These are phyloP conservation scores for Brachionus rotundiformis DNA, from an alignment of 1,140 invertebrate genomes.

Conservation along the genomic window DNA sequence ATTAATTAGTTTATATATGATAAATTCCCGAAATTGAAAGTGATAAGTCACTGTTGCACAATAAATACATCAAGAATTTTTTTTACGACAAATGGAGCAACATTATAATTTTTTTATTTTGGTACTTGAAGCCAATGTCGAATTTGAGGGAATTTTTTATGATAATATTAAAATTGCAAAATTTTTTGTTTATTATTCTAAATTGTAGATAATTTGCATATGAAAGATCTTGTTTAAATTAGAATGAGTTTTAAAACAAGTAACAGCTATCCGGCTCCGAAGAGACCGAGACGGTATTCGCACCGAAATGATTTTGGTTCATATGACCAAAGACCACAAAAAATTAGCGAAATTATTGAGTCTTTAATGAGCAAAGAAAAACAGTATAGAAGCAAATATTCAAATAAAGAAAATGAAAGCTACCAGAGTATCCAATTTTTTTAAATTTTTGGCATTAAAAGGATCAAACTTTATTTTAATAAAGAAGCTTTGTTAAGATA, in stretches of 20 bases:
- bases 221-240: not conserved
- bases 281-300: not conserved
- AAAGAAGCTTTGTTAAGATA: too few relatives aligned
- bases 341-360: not conserved
- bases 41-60: not conserved
- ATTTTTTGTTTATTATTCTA: constrained; percentile 8
- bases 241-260: not conserved
- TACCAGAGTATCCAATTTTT: not conserved
- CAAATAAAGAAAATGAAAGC: not conserved
- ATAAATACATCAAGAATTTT: not conserved
- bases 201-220: constrained; percentile 26
- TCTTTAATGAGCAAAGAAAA: not conserved
- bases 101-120: not conserved
- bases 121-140: not conserved
- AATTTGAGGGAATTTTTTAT: constrained; percentile 39
- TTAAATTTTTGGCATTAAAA: not conserved
- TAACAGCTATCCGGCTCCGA: not conserved
- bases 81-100: not conserved
- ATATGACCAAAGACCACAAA: not conserved
- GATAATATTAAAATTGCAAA: constrained; percentile 42
- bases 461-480: not conserved
- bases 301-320: not conserved
- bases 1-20: not conserved
- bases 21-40: constrained; percentile 1
- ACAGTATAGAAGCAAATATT: not conserved